Percentiles rank a stretch among this genome's conserved stretches.
Evolutionary conservation across 2,888 invertebrate species (phyloP).

Genomic region (Marasmarcha lunaedactyla): DNA sequence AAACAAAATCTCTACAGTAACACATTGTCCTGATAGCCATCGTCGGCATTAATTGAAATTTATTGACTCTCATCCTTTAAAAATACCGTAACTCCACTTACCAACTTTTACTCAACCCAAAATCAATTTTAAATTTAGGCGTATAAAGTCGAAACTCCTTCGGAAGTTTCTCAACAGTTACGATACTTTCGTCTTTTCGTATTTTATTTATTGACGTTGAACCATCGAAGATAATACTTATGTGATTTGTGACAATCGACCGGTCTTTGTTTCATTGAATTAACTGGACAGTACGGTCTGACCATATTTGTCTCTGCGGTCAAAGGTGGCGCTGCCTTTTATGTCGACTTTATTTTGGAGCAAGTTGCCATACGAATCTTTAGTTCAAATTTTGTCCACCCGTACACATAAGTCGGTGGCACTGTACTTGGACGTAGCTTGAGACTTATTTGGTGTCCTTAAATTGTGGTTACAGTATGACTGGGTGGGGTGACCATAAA

Average conservation of each 20-base stretch:
- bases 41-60: conserved; percentile 64
- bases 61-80: conserved; percentile 49
- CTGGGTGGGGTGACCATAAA: no score
- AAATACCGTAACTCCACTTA: conserved; percentile 39
- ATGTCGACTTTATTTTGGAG: no score
- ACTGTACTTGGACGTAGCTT: no score
- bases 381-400: no score
- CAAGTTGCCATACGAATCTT: no score
- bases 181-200: conserved; percentile 27
- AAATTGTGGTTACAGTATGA: no score
- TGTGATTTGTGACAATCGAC: conserved; percentile 62
- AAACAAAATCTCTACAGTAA: conserved; percentile 48
- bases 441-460: no score
- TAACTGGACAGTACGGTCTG: conserved; percentile 21
- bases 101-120: conserved; percentile 18
- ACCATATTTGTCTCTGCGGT: no score
- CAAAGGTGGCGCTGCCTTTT: no score
- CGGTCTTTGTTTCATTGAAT: conserved; percentile 56
- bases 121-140: conserved; percentile 20
- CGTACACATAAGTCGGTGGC: no score
- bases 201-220: conserved; percentile 39
- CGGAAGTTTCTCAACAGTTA: conserved; percentile 18
- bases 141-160: conserved; percentile 20
- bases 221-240: conserved; percentile 66
- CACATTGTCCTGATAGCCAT: conserved; percentile 48